Evolutionary conservation across 2,113 vertebrate genomes (phyloP).

Genomic region (Dromiciops gliroides): DNA sequence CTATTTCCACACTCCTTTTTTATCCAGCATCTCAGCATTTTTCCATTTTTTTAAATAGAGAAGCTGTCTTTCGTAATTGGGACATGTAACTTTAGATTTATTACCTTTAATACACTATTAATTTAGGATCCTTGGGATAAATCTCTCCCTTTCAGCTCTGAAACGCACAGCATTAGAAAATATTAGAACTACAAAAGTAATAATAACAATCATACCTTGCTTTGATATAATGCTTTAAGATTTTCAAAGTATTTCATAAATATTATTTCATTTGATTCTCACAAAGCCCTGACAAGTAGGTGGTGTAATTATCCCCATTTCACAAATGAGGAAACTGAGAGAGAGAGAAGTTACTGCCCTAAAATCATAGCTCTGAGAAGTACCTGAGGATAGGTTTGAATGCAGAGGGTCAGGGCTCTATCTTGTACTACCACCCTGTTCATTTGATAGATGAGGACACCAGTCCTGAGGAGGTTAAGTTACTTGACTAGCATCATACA

Average conservation of each 20-base stretch:
- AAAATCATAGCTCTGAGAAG: background rate
- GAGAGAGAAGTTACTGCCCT: background rate
- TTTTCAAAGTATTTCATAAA: background rate
- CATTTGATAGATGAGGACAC: background rate
- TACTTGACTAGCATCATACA: background rate
- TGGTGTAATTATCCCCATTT: background rate
- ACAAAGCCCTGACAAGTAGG: background rate
- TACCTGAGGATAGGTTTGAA: background rate
- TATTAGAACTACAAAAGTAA: background rate
- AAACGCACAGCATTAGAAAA: background rate
- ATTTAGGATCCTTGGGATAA: background rate
- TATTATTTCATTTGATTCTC: background rate
- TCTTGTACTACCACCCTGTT: background rate
- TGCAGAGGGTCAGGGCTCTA: background rate
- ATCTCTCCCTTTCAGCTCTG: constrained; percentile 43
- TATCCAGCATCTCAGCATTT: background rate
- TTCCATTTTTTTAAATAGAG: background rate
- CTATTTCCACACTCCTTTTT: background rate
- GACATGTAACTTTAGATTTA: background rate
- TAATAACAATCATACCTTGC: background rate
- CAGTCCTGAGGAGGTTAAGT: background rate
- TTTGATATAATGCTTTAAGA: background rate
- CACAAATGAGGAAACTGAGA: background rate
- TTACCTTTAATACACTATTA: background rate
- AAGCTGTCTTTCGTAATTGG: background rate